A percentile compares a stretch with the other conserved stretches of the same genome.
Evolutionary conservation across 2,797 vertebrate species (phyloP).

Genomic region (Ibycter americanus): DNA sequence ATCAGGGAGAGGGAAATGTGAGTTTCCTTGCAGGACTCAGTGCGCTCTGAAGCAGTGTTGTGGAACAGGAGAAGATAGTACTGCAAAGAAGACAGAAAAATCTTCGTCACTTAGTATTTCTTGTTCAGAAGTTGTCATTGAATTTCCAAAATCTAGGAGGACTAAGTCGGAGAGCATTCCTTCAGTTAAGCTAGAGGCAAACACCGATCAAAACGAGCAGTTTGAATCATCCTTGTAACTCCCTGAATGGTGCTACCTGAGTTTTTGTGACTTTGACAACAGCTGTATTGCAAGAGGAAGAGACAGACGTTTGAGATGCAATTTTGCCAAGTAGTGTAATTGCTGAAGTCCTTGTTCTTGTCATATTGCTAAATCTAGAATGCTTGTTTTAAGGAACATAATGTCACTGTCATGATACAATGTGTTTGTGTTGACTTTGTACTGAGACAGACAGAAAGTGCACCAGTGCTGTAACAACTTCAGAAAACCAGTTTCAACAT

Average conservation of each 20-base stretch:
- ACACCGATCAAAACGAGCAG: constrained; percentile 77
- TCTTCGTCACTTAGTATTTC: constrained; percentile 70
- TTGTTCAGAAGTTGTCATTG: constrained; percentile 84
- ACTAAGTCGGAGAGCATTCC: constrained; percentile 78
- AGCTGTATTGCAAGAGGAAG: constrained; percentile 67
- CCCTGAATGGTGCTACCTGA: constrained; percentile 55
- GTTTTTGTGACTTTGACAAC: constrained; percentile 64
- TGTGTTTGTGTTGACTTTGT: constrained; percentile 71
- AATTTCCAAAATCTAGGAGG: constrained; percentile 77
- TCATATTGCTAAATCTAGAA: constrained; percentile 74
- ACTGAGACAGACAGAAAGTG: constrained; percentile 55
- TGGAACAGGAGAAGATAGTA: constrained; percentile 74
- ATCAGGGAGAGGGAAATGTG: constrained; percentile 82
- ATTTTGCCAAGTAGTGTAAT: constrained; percentile 77
- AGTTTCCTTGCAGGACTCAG: constrained; percentile 95
- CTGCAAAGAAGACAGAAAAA: constrained; percentile 76
- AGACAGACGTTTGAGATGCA: constrained; percentile 69
- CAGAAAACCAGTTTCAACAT: constrained; percentile 70
- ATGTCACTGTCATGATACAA: constrained; percentile 66
- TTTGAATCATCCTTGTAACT: constrained; percentile 92
- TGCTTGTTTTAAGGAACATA: constrained; percentile 75
- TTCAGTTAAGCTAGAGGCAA: constrained; percentile 74
- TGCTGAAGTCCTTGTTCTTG: constrained; percentile 76
- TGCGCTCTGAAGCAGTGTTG: constrained; percentile 97
- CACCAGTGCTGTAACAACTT: constrained; percentile 67